Evolutionary conservation across 2,113 vertebrate species (phyloP).

Genomic region (cattle (Bos taurus)): DNA sequence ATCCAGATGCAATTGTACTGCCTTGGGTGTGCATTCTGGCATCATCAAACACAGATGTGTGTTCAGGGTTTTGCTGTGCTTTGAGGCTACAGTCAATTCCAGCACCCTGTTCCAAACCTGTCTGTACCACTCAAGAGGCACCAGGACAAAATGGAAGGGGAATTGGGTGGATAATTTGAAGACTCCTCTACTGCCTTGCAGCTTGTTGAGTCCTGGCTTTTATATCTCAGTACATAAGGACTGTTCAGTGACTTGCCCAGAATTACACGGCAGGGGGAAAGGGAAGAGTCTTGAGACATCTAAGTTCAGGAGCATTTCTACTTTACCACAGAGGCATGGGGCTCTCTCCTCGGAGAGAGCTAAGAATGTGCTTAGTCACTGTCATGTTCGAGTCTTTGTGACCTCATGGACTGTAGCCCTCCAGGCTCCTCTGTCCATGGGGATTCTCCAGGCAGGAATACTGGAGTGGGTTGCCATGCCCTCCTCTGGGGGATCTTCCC

Average conservation of each 20-base stretch:
- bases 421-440: not conserved
- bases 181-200: fast-evolving
- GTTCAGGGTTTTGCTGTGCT: not conserved
- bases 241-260: not conserved
- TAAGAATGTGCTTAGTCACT: not conserved
- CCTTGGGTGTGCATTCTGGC: too few relatives aligned
- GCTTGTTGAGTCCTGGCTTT: not conserved
- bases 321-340: fast-evolving
- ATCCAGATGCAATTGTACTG: too few relatives aligned
- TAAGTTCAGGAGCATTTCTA: not conserved
- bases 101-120: fast-evolving
- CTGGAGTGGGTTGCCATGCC: not conserved
- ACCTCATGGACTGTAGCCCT: not conserved
- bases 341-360: not conserved
- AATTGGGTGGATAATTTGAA: fast-evolving
- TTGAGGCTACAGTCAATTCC: not conserved
- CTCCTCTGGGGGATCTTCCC: not conserved
- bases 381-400: fast-evolving
- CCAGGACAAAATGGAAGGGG: not conserved
- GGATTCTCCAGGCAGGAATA: not conserved
- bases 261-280: not conserved
- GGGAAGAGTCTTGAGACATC: not conserved
- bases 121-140: too few relatives aligned
- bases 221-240: fast-evolving
- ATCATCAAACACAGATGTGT: not conserved